A percentile compares a stretch with the other conserved stretches of the same genome.
Evolutionary conservation across 2,888 invertebrate genomes (phyloP).

Genomic region (Netelia melanura): DNA sequence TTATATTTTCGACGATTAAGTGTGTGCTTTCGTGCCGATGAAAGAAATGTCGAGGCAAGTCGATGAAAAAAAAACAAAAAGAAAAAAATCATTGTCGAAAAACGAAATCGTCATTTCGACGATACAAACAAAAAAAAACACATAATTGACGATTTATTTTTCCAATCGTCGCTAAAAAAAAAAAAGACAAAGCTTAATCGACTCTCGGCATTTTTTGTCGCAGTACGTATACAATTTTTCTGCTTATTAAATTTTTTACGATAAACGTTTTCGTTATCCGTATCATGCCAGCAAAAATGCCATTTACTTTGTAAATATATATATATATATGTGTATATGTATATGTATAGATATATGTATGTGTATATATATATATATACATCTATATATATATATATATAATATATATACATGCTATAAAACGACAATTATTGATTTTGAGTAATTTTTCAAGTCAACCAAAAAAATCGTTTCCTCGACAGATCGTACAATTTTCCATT

Average conservation of each 20-base stretch:
- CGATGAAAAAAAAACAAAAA: neutral
- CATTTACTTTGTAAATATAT: neutral
- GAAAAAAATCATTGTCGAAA: neutral
- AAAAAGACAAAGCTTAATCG: neutral
- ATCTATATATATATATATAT: no score
- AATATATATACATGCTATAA: no score
- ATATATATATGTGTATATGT: neutral
- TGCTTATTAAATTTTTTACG: neutral
- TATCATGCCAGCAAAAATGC: neutral
- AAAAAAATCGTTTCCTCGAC: no score
- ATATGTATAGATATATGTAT: neutral
- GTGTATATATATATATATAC: no score
- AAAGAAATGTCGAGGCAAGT: neutral
- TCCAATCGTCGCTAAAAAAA: neutral
- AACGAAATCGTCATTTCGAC: neutral
- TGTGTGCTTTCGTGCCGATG: neutral
- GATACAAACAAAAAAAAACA: neutral
- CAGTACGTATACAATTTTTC: neutral
- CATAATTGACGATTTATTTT: conserved; percentile 28
- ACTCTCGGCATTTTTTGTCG: neutral
- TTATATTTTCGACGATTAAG: neutral
- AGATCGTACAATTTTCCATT: no score
- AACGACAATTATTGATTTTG: no score
- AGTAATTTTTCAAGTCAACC: no score
- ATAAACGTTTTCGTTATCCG: neutral